Base-by-base conservation (phyloP, 2,888 invertebrate species). In the Bimastos eiseni region DNA sequence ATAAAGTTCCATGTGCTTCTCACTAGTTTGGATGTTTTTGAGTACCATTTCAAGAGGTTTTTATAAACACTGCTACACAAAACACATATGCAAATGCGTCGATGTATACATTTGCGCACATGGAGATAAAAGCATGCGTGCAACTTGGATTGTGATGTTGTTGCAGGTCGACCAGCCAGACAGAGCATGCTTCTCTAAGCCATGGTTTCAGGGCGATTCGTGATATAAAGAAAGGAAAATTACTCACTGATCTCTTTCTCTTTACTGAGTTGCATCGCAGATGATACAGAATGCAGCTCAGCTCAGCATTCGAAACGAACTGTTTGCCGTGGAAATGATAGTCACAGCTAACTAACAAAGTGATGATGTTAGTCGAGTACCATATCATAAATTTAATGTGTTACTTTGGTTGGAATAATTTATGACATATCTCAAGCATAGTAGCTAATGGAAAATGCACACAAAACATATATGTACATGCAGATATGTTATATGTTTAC, bases 161-260 rank as follows among this genome's bases (percentile, higher is more conserved):
- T 84, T 44, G 38, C 93, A 94, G 94, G 94, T 90, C 94, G 94
- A 92, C 93, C 93, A 70, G 92, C 95, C 91, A 93, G 95, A 90
- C 95, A 95, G 92, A 95, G 95, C 92, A 95, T 95, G 95, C 93
- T 95, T 91, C 95, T 95, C 92, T 95, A 89, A 37, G 86, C 86
- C 86, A 33, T 86, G 4, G n/a, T 36, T 19, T 36, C 17, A 36
- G 24, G 36, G 37, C 34, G 4, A 36, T 86, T 86, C 86, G 86
- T 86, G 86, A 86, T 86, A 86, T 34, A 86, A n/a, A 86, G 34
- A 86, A 36, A 36, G 30, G 21, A 86, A 86, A 36, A 36, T 34
- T 36, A 86, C 37, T 86, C 86, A 34, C 86, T 86, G 86, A 86
- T 86, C 86, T 86, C 86, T 86, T 37, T 86, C 86, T 36, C 86